phyloP scores from a whole-genome alignment of 2,113 vertebrate genomes.

The Callithrix jacchus region DNA sequence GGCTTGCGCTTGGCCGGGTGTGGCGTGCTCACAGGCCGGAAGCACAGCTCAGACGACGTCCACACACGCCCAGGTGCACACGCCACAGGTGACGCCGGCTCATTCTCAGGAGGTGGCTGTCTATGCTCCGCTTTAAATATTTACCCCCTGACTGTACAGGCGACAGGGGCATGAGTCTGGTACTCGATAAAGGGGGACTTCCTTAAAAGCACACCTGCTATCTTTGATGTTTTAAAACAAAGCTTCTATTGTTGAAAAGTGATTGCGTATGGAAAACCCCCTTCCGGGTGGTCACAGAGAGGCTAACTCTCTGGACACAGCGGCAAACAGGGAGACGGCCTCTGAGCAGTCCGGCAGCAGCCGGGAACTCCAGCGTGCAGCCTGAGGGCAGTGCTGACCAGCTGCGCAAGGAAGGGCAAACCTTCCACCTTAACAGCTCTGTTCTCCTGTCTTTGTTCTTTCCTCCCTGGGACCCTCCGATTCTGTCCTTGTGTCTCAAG shows the following conservation, averaged over 20 bases:
- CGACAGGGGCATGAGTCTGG: accelerated
- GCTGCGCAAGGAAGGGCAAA: no score
- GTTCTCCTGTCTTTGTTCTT: no score
- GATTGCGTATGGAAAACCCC: accelerated
- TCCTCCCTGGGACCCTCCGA: background rate
- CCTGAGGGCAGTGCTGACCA: background rate
- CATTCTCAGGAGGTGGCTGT: background rate
- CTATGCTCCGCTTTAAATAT: background rate
- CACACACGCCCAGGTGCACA: accelerated
- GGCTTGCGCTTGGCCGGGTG: accelerated
- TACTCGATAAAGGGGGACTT: accelerated
- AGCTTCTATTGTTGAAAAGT: background rate
- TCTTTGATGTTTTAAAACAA: background rate
- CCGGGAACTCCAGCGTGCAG: accelerated
- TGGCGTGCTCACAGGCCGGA: accelerated
- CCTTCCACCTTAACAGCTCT: accelerated
- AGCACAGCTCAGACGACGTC: accelerated
- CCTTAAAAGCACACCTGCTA: background rate
- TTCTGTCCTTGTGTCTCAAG: background rate
- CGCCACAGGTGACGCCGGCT: accelerated
- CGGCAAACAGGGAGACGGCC: accelerated
- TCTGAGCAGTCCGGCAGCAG: accelerated
- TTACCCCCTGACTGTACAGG: background rate
- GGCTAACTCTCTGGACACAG: accelerated
- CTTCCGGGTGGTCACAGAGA: accelerated